Evolutionary conservation across 2,797 vertebrate species (phyloP).

Genomic region (Chaetodon trifasciatus): DNA sequence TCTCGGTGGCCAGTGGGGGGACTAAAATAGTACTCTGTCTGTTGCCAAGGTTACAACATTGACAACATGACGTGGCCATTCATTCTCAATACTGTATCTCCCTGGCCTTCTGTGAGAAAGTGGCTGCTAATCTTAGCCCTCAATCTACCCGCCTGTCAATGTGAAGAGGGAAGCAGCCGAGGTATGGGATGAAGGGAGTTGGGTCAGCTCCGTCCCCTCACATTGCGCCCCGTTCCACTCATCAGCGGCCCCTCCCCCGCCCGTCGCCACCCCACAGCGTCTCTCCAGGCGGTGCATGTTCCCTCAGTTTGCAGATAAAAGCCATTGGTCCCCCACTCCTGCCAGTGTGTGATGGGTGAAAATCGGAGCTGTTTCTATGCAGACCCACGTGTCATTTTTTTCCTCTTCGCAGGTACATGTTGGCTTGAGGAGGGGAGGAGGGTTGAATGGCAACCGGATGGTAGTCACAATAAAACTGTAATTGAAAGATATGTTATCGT

Average conservation of each 20-base stretch:
- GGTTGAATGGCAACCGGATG: slow-evolving; percentile 83
- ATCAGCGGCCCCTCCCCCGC: slow-evolving; percentile 54
- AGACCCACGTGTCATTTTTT: slow-evolving; percentile 78
- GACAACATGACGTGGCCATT: slow-evolving; percentile 90
- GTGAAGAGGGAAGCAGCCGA: slow-evolving; percentile 78
- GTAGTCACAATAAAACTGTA: slow-evolving; percentile 88
- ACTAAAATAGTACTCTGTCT: slow-evolving; percentile 89
- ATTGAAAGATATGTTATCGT: slow-evolving; percentile 91
- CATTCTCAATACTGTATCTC: slow-evolving; percentile 91
- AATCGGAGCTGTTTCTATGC: slow-evolving; percentile 81
- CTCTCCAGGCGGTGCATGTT: slow-evolving; percentile 68
- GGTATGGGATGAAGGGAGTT: slow-evolving; percentile 79
- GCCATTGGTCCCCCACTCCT: slow-evolving; percentile 55
- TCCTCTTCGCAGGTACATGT: slow-evolving; percentile 80
- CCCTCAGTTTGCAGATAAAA: slow-evolving; percentile 77
- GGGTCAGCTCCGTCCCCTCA: slow-evolving; percentile 70
- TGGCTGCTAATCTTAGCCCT: slow-evolving; percentile 90
- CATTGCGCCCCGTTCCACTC: slow-evolving; percentile 58
- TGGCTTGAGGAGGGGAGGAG: slow-evolving; percentile 64
- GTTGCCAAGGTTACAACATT: slow-evolving; percentile 92
- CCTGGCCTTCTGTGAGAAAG: slow-evolving; percentile 90
- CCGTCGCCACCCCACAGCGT: slow-evolving; percentile 53
- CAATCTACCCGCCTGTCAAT: slow-evolving; percentile 88
- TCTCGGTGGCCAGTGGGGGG: slow-evolving; percentile 78
- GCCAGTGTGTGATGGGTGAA: slow-evolving; percentile 70